Conservation (phyloP, 2,888 invertebrate genomes). For the Muscina levida region DNA sequence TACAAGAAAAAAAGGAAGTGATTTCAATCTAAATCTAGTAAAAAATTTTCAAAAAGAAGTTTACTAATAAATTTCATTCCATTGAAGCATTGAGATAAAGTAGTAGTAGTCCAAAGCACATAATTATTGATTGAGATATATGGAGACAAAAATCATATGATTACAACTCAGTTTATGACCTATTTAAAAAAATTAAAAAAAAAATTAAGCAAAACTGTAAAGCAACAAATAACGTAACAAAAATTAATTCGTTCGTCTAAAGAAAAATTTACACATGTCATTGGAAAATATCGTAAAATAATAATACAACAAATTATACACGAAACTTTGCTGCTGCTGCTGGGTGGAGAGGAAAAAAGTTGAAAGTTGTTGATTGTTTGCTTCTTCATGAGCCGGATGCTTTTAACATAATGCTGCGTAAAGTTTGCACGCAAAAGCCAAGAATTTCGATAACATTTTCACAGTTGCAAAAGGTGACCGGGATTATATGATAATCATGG, state of each 20-base stretch:
- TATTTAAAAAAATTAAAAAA: slow-evolving; percentile 27
- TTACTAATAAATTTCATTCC: slow-evolving; percentile 64
- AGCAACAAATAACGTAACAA: slow-evolving; percentile 22
- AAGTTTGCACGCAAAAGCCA: slow-evolving; percentile 54
- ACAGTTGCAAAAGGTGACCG: too few relatives aligned
- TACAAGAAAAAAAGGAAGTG: slow-evolving; percentile 19
- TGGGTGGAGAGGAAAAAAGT: slow-evolving; percentile 44
- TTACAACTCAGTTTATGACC: too few relatives aligned
- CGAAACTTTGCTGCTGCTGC: slow-evolving; percentile 48
- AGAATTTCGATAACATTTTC: slow-evolving; percentile 36
- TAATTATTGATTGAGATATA: slow-evolving; percentile 31
- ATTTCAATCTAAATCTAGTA: slow-evolving; percentile 61
- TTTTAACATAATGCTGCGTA: too few relatives aligned
- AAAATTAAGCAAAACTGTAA: slow-evolving; percentile 28
- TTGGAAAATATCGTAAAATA: slow-evolving; percentile 31
- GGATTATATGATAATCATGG: too few relatives aligned
- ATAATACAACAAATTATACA: slow-evolving; percentile 22
- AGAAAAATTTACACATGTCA: slow-evolving; percentile 25
- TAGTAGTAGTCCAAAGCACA: slow-evolving; percentile 66
- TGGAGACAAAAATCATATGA: neutral
- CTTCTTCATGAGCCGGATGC: slow-evolving; percentile 49
- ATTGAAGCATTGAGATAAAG: slow-evolving; percentile 64
- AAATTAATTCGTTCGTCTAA: slow-evolving; percentile 26
- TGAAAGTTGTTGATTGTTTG: too few relatives aligned
- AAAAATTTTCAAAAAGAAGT: slow-evolving; percentile 55